Percentiles rank a stretch among this genome's conserved stretches.
Evolutionary conservation across 2,113 vertebrate genomes (phyloP).

Genomic region (Aplodontia rufa): DNA sequence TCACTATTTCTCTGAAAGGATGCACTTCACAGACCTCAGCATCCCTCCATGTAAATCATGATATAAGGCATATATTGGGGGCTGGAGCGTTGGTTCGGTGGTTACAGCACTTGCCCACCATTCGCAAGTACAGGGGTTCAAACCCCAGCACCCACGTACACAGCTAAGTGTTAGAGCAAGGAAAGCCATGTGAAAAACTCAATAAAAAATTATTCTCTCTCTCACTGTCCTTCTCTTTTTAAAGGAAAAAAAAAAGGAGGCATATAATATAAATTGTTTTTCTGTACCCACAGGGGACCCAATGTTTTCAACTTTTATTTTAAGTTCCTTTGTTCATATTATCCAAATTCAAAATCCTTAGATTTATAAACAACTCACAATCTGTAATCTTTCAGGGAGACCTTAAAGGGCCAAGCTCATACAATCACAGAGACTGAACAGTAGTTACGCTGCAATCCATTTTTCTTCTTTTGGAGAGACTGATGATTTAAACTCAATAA

Average conservation of each 20-base stretch:
- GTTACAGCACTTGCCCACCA: too few species aligned
- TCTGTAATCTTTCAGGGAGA: slow-evolving; percentile 52
- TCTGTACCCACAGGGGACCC: not conserved
- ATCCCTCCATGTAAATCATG: slow-evolving; percentile 47
- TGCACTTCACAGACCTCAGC: slow-evolving; percentile 9
- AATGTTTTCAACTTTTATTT: not conserved
- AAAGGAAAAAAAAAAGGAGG: too few species aligned
- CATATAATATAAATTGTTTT: too few species aligned
- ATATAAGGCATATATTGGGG: not conserved
- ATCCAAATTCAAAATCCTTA: slow-evolving; percentile 19
- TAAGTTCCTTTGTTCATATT: slow-evolving; percentile 29
- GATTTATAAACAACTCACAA: slow-evolving; percentile 53
- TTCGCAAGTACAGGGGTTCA: too few species aligned
- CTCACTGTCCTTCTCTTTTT: too few species aligned
- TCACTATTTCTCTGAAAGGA: slow-evolving; percentile 28
- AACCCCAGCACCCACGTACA: too few species aligned
- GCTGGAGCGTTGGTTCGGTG: too few species aligned
- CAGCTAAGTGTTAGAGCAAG: too few species aligned
- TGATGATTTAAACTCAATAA: slow-evolving; percentile 38
- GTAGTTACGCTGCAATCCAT: not conserved
- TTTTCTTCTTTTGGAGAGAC: slow-evolving; percentile 8
- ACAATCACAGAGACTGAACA: not conserved
- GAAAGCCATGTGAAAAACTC: too few species aligned
- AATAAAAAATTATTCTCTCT: too few species aligned
- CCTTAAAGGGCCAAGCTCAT: slow-evolving; percentile 14